Evolutionary conservation across 2,113 vertebrate species (phyloP).

Genomic region (Malurus melanocephalus): DNA sequence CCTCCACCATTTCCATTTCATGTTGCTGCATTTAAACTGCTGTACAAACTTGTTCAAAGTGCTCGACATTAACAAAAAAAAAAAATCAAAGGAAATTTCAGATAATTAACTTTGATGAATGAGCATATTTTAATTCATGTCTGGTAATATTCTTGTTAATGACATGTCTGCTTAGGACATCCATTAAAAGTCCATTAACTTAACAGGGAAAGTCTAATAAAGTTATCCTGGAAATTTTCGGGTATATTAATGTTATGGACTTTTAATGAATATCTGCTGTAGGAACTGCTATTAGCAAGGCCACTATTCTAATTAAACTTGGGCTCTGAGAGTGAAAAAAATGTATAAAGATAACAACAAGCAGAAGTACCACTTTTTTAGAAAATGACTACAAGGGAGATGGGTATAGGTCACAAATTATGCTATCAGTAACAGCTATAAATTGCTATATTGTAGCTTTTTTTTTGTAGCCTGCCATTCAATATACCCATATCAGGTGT

Average conservation of each 20-base stretch:
- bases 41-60: conserved; percentile 64
- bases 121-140: conserved; percentile 65
- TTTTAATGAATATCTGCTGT: conserved; percentile 74
- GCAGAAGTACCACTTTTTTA: conserved; percentile 3
- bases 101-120: conserved; percentile 73
- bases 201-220: conserved; percentile 74
- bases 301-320: conserved; percentile 66
- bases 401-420: background rate
- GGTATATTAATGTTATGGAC: conserved; percentile 72
- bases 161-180: conserved; percentile 72
- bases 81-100: conserved; percentile 65
- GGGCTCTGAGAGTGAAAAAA: background rate
- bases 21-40: conserved; percentile 38
- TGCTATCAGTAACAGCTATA: background rate
- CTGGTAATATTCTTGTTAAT: conserved; percentile 73
- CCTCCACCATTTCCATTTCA: conserved; percentile 32
- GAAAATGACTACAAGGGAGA: background rate
- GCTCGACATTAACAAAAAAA: conserved; percentile 36
- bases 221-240: conserved; percentile 74
- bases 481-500: background rate
- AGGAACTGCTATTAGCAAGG: conserved; percentile 66
- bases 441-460: background rate
- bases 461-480: background rate
- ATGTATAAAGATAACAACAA: conserved; percentile 38
- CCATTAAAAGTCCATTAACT: conserved; percentile 78